These are phyloP conservation scores for Melanargia galathea DNA, from an alignment of 2,888 invertebrate species.

Conservation along the genomic window DNA sequence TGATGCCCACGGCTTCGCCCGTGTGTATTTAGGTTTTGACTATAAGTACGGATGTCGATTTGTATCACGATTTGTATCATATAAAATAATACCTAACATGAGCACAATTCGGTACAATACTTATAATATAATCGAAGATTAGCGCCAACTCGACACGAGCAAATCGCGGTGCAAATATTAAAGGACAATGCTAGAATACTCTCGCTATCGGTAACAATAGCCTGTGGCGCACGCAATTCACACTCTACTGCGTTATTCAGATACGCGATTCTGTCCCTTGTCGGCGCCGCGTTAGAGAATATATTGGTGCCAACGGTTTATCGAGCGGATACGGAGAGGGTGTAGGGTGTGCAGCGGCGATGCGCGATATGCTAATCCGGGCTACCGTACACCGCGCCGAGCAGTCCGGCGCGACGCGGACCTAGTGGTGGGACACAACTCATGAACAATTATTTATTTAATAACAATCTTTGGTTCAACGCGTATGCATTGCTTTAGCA, in stretches of 20 bases:
- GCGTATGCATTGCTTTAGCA: no score
- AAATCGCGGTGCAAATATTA: neutral
- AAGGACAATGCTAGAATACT: neutral
- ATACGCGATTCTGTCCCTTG: neutral
- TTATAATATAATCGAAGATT: slow-evolving; percentile 2
- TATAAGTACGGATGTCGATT: no score
- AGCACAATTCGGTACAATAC: neutral
- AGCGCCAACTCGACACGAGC: neutral
- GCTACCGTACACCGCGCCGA: slow-evolving; percentile 62
- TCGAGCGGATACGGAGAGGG: neutral
- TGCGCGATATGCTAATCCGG: slow-evolving; percentile 72
- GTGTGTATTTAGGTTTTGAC: no score
- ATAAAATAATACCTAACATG: neutral
- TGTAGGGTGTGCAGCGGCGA: slow-evolving; percentile 48
- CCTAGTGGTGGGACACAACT: neutral
- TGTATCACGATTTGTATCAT: neutral
- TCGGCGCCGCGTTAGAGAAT: neutral
- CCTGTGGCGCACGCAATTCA: neutral
- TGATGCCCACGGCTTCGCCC: no score
- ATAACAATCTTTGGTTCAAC: no score
- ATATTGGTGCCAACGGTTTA: neutral
- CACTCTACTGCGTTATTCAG: neutral
- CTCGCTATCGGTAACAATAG: slow-evolving; percentile 6
- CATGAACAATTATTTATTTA: neutral
- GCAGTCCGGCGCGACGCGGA: neutral